Evolutionary conservation across 2,113 vertebrate species (phyloP), one percentile per base, ranked within the genome.

Genomic region (Macaca fascicularis): DNA sequence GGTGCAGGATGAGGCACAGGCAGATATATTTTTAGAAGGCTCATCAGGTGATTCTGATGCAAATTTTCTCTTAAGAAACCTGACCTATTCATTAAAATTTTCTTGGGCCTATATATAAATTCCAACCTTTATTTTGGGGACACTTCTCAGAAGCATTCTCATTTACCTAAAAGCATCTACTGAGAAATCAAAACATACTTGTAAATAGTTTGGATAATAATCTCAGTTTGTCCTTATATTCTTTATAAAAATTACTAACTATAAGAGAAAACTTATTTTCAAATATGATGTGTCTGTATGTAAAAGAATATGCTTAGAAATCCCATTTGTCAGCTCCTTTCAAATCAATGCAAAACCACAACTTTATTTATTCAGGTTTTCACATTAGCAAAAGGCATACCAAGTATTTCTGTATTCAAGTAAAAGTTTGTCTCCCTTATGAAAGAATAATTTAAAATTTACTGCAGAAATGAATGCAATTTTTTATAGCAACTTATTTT

Each of bases 361-460:
- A 79, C 23, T 43, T 97, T 38, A 93, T 16, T 72, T 8, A 25
- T 82, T 61, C 23, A 55, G 25, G 52, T n/a, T 61, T 30, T 64
- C 8, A 95, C 0, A 91, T 38, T 93, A 61, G 32, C n/a, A 92
- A 86, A 69, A 97, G 1, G 0, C 2, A 22, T 8, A 82, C 10
- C n/a, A 96, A n/a, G 40, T 89, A 91, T 1, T 95, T 11, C 50
- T 94, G 0, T 79, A 59, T 80, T 75, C 25, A 55, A 90, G 19
- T 35, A 38, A 70, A 93, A 96, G 40, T 25, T 55, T 96, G 59
- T 86, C 48, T 93, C 70, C 85, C 40, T 69, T 83, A 67, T 16
- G 85, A 79, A 35, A 86, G 40, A 80, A 80, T 40, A 75, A 48
- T 96, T 59, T 69, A 70, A 78, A 84, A 27, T 70, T 79, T 61